These are phyloP conservation scores for Nothoprocta pentlandii DNA, from an alignment of 2,113 vertebrate species.

Conservation along the genomic window DNA sequence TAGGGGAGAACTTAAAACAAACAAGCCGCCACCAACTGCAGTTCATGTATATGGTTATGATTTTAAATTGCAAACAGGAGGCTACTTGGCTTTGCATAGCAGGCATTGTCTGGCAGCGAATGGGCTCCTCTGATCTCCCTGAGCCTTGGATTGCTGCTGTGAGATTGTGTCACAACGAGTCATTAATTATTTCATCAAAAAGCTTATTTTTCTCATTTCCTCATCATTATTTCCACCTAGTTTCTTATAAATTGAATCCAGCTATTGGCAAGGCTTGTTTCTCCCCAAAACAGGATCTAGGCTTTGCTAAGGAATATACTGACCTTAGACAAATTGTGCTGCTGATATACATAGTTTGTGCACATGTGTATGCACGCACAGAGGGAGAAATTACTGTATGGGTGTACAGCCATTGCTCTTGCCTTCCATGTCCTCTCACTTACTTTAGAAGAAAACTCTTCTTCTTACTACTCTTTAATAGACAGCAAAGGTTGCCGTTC, in stretches of 20 bases:
- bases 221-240: constrained; percentile 68
- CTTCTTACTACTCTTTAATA: not conserved
- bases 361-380: not conserved
- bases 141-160: constrained; percentile 69
- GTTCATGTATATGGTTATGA: constrained; percentile 30
- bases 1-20: constrained; percentile 29
- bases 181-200: constrained; percentile 73
- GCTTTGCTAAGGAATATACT: not conserved
- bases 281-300: not conserved
- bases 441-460: not conserved
- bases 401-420: not conserved
- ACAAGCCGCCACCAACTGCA: constrained; percentile 25
- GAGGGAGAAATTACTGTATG: not conserved
- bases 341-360: not conserved
- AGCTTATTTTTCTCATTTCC: constrained; percentile 71
- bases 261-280: constrained; percentile 40
- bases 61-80: constrained; percentile 69
- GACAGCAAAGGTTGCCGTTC: not conserved
- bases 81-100: constrained; percentile 59
- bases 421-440: not conserved
- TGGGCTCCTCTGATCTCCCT: constrained; percentile 61
- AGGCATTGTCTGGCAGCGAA: constrained; percentile 62
- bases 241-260: constrained; percentile 61
- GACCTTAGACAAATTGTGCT: not conserved
- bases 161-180: constrained; percentile 69